Evolutionary conservation across 2,797 vertebrate species (phyloP).

Genomic region (Pseudocheirus occidentalis): DNA sequence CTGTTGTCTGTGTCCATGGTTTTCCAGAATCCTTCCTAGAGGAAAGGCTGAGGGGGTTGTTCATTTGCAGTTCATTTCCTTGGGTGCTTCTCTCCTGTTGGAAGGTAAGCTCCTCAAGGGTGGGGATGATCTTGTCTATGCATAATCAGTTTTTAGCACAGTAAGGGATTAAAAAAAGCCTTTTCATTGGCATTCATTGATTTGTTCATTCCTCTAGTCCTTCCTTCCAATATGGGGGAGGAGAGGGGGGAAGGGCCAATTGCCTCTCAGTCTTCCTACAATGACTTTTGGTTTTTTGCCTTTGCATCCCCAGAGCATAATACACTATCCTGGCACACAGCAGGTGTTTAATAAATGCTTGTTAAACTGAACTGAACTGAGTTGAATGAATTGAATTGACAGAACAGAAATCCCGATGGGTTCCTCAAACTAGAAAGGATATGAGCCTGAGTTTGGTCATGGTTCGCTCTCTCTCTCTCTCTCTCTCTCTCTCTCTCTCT

Average conservation of each 20-base stretch:
- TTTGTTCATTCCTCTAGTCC: neutral
- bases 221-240: neutral
- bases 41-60: neutral
- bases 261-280: neutral
- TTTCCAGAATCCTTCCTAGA: neutral
- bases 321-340: neutral
- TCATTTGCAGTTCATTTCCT: neutral
- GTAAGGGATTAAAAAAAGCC: too few relatives aligned
- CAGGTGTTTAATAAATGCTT: neutral
- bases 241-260: neutral
- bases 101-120: neutral
- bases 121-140: neutral
- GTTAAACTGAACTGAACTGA: neutral
- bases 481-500: too few relatives aligned
- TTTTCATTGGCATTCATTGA: neutral
- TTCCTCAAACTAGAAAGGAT: neutral
- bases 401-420: neutral
- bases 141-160: neutral
- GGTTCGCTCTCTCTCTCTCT: accelerated
- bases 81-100: neutral
- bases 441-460: neutral
- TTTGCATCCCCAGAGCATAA: neutral
- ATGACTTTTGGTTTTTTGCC: neutral
- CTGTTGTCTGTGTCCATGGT: neutral
- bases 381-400: neutral